Base-by-base conservation (phyloP, 2,888 invertebrate genomes). In the Dorcus hopei region DNA sequence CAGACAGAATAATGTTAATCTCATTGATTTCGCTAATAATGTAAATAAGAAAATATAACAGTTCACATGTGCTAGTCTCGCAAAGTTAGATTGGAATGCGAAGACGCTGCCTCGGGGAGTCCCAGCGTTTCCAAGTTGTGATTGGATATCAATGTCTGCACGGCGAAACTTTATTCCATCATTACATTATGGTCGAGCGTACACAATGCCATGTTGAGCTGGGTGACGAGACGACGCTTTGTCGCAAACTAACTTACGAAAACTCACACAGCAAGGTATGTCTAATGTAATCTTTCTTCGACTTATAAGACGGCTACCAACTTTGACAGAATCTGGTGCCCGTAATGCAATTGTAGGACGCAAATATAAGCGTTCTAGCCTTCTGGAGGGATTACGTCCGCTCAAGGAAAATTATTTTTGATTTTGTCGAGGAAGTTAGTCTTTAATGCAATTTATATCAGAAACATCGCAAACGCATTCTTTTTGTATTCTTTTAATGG, bases 311-410 rank as follows among this genome's bases (percentile, higher is more conserved):
- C 54, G 47, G 19, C 23, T 33, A 47, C 39, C 54, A 54, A 54
- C 48, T 54, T 57, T 39, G 53, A 53, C 47, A 57, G 57, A 26
- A 41, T 53, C 40, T 52, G 23, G 48, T 48, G 52, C 16, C 47
- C 52, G 7, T 59, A 59, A 55, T 55, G 50, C 55, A 55, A 59
- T 59, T 59, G 55, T 19, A 11, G 19, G 45, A 11, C 9, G 23
- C 45, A 45, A 45, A 45, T 45, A 19, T 11, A 45, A 45, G 16
- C 45, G 45, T 45, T 45, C 45, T 23, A 23, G 19, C 45, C 14
- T 45, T 45, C 45, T 23, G 45, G 23, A 19, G 19, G 6, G 23
- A 45, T 45, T 45, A 45, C 45, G 23, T 45, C 45, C 23, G 6
- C 23, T 19, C 23, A 16, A 16, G 9, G n/a, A 11, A 16, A 45